phyloP scores from a whole-genome alignment of 2,888 invertebrate species.

The Polymixis flavicincta region DNA sequence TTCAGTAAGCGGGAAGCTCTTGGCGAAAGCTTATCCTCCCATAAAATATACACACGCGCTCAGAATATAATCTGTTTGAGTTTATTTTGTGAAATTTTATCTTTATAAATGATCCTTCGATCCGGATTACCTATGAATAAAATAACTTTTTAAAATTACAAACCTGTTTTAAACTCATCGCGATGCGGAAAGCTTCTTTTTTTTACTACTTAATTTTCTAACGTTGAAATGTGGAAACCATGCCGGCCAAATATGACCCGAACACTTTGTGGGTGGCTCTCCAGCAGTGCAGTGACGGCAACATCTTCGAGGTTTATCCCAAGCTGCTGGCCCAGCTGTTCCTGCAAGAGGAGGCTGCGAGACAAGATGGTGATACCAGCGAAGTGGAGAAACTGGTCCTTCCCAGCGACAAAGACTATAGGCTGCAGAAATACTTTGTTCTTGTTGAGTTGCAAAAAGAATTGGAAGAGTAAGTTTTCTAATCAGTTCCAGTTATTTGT shows the following conservation, averaged over 20 bases:
- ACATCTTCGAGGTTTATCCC: conserved; percentile 92
- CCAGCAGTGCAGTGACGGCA: conserved; percentile 89
- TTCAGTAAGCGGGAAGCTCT: conserved; percentile 79
- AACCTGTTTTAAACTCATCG: background rate
- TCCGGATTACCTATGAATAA: conserved; percentile 4
- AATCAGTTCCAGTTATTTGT: background rate
- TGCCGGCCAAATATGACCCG: conserved; percentile 82
- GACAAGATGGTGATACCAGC: conserved; percentile 83
- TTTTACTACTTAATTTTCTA: conserved; percentile 3
- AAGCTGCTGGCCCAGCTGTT: conserved; percentile 92
- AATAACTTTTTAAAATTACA: background rate
- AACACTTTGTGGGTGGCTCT: conserved; percentile 90
- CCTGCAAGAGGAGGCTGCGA: conserved; percentile 85
- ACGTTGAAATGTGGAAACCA: conserved; percentile 72
- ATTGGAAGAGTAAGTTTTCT: conserved; percentile 73
- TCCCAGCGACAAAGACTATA: conserved; percentile 93
- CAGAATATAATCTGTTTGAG: background rate
- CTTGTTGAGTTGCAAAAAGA: conserved; percentile 92
- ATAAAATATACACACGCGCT: conserved; percentile 46
- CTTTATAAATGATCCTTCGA: background rate
- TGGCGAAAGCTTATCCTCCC: conserved; percentile 68
- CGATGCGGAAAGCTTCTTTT: conserved; percentile 3
- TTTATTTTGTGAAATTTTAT: background rate
- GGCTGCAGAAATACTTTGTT: conserved; percentile 92
- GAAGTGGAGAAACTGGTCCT: conserved; percentile 91